Percentiles rank a stretch among this genome's conserved stretches.
phyloP scores from a whole-genome alignment of 1,140 invertebrate genomes.

The Magallana ariakensis region DNA sequence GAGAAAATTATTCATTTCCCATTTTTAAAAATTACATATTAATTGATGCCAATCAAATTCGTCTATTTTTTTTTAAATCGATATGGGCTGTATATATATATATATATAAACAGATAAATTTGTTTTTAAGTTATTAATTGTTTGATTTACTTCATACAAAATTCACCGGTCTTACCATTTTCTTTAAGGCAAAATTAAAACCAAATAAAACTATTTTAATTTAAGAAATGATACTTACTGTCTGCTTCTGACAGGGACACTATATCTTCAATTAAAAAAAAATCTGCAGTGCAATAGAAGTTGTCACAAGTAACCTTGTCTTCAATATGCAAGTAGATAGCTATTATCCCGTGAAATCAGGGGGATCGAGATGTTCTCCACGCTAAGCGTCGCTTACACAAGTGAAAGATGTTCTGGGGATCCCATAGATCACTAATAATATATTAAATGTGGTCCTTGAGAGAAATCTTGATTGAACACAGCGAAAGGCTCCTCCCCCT shows the following conservation, averaged over 20 bases:
- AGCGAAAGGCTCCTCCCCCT: slow-evolving; percentile 50
- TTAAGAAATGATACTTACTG: neutral
- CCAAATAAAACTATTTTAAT: neutral
- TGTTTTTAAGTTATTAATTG: too few species aligned
- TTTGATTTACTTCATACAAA: too few species aligned
- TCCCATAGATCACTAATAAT: slow-evolving; percentile 37
- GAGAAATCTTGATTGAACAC: slow-evolving; percentile 42
- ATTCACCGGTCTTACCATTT: too few species aligned
- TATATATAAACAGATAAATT: too few species aligned
- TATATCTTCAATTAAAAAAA: neutral
- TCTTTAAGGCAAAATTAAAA: too few species aligned
- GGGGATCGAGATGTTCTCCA: neutral
- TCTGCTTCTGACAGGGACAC: neutral
- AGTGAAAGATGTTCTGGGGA: neutral
- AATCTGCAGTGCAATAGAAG: neutral
- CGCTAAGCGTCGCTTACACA: slow-evolving; percentile 1
- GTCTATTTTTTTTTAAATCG: too few species aligned
- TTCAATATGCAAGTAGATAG: neutral
- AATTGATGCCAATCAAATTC: too few species aligned
- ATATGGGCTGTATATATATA: too few species aligned
- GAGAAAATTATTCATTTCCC: too few species aligned
- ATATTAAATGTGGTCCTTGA: slow-evolving; percentile 42
- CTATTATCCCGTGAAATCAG: neutral
- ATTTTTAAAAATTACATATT: too few species aligned
- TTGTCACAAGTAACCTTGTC: slow-evolving; percentile 4